phyloP scores from a whole-genome alignment of 2,113 vertebrate species.

The Penelope pileata region DNA sequence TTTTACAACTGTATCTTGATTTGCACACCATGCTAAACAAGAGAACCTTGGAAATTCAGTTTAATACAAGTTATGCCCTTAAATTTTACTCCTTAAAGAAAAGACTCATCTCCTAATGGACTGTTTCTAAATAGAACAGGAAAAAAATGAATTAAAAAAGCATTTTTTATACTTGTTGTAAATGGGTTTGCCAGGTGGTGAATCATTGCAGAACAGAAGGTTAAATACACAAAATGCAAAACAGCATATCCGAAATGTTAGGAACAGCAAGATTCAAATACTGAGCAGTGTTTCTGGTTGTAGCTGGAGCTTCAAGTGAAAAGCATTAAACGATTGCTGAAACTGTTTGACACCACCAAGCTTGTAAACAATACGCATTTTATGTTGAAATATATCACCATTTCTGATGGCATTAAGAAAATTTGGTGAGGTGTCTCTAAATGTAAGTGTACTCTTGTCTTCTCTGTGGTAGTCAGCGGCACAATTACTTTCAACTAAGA shows the following conservation, averaged over 20 bases:
- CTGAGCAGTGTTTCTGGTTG: background rate
- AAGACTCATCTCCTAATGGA: background rate
- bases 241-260: background rate
- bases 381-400: background rate
- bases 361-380: background rate
- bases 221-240: background rate
- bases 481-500: background rate
- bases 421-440: background rate
- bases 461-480: background rate
- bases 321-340: background rate
- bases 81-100: background rate
- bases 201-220: background rate
- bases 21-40: background rate
- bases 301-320: background rate
- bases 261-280: background rate
- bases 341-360: background rate
- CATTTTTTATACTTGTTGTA: background rate
- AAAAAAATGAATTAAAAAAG: background rate
- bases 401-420: background rate
- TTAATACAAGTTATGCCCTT: background rate
- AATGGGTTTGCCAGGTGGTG: background rate
- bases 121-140: background rate
- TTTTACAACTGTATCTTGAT: background rate
- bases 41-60: background rate
- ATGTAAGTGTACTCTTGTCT: background rate